Base-by-base conservation (phyloP, 2,888 invertebrate genomes). In the Nasonovia ribisnigri region DNA sequence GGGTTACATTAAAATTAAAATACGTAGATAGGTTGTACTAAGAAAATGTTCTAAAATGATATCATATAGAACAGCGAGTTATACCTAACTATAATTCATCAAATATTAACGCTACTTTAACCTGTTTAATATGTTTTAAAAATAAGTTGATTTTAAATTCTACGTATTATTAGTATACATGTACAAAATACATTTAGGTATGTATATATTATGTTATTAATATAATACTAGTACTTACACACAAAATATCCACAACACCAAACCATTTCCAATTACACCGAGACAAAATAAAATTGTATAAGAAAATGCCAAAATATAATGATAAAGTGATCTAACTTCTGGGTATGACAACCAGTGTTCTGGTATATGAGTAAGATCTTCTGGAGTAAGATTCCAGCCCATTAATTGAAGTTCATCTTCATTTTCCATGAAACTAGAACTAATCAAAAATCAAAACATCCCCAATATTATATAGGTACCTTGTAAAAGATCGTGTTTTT, bases 231-330 rank as follows among this genome's bases (percentile, higher is more conserved):
- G 20, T 90, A 96, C 97, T 97, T 96, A 98, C 98, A 97, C 96
- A 95, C 97, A 96, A 96, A 98, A 98, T 95, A 98, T 97, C 97
- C 97, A 98, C 95, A 98, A 97, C 94, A 98, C 98, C 91, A 98
- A 96, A 94, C 98, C 98, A 96, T 98, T 98, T 94, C 98, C 98
- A 84, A 97, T 96, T 16, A 97, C 96, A 10, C 98, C 97, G 91
- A 97, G 96, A 26, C 94, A n/a, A 92, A 94, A 94, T 89, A 94
- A 88, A 87, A 97, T 96, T 86, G 97, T 97, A 95, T 98, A 97
- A 92, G 97, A 96, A 95, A 98, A 98, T 51, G 98, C 96, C 46
- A 98, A 96, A 10, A 98, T 96, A 95, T 98, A 98, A 96, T 98
- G 98, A 95, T 98, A 96, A 91, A 98, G 97, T 94, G 97, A 97